Evolutionary conservation across 1,140 invertebrate species (phyloP).

Genomic region (Caerostris extrusa): DNA sequence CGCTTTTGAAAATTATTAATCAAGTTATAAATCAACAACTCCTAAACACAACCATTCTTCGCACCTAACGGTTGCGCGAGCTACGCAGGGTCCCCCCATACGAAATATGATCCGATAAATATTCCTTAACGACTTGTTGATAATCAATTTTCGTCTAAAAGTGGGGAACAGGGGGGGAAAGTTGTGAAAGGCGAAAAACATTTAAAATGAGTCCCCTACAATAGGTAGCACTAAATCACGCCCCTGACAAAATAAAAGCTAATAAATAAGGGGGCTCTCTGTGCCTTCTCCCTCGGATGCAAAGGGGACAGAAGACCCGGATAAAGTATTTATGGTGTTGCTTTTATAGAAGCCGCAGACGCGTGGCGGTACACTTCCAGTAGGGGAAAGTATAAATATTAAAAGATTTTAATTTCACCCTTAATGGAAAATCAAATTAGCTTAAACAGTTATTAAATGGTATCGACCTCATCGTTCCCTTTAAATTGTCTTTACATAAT

Average conservation of each 20-base stretch:
- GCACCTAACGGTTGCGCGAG: conserved; percentile 34
- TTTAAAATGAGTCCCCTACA: conserved; percentile 59
- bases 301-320: background rate
- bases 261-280: conserved; percentile 63
- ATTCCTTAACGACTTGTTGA: conserved; percentile 76
- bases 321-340: conserved; percentile 71
- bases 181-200: conserved; percentile 42
- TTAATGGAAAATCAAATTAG: too few relatives aligned
- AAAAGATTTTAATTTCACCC: background rate
- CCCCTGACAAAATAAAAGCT: conserved; percentile 72
- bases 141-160: conserved; percentile 64
- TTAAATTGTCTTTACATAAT: too few relatives aligned
- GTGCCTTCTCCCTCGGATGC: background rate
- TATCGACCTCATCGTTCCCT: too few relatives aligned
- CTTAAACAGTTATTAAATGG: too few relatives aligned
- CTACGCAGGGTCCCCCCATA: background rate
- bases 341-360: conserved; percentile 45
- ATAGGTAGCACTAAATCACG: conserved; percentile 71
- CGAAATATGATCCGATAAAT: conserved; percentile 65
- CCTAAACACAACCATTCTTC: background rate
- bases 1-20: conserved; percentile 36
- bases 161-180: background rate
- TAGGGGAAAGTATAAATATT: conserved; percentile 23
- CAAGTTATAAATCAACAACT: conserved; percentile 59
- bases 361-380: background rate